Evolutionary conservation across 2,797 vertebrate genomes (phyloP).

Genomic region (Sebastes reedi): DNA sequence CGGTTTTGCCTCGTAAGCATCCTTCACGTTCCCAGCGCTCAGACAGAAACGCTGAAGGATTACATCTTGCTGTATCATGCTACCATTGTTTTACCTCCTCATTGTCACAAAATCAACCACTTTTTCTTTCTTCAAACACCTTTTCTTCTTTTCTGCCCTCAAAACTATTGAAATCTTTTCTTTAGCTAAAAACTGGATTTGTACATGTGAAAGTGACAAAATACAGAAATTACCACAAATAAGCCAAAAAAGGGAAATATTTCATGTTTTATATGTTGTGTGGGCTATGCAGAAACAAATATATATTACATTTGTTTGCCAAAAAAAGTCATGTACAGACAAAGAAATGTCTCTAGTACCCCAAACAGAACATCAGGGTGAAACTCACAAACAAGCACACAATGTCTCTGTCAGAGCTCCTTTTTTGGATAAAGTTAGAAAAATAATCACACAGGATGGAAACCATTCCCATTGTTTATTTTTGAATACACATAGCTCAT

Average conservation of each 20-base stretch:
- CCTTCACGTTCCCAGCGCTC: slow-evolving; percentile 54
- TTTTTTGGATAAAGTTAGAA: too few species aligned
- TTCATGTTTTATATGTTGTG: neutral
- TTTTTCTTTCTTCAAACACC: neutral
- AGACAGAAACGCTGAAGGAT: neutral
- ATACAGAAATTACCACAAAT: neutral
- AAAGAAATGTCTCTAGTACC: neutral
- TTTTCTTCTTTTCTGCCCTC: neutral
- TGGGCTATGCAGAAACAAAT: neutral
- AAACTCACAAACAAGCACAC: too few species aligned
- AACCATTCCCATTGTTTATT: neutral
- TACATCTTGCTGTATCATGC: neutral
- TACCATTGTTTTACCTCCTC: neutral
- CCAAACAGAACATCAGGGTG: too few species aligned
- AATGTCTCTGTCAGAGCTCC: too few species aligned
- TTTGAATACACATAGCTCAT: neutral
- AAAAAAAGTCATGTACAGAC: neutral
- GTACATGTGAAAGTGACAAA: neutral
- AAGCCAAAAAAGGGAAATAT: neutral
- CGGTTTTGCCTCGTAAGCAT: slow-evolving; percentile 72
- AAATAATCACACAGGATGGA: too few species aligned
- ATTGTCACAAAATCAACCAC: neutral
- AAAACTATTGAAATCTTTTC: neutral
- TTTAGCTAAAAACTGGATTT: neutral
- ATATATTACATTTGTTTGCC: neutral